Evolutionary conservation across 2,888 invertebrate genomes (phyloP).

Genomic region (Drosophila neutralis): DNA sequence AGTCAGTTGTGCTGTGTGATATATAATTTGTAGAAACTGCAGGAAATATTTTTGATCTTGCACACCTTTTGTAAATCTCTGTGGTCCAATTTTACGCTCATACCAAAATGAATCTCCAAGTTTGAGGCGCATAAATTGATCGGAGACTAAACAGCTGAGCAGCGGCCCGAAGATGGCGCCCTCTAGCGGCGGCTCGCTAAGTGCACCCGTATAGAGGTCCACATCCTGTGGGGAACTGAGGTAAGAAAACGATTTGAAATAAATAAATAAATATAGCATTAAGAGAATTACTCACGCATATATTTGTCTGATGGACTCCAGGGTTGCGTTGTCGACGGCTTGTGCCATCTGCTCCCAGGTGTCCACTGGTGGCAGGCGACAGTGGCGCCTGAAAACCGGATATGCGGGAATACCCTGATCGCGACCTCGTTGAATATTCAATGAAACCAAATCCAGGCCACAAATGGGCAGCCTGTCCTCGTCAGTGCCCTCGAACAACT

Average conservation of each 20-base stretch:
- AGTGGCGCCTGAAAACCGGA: constrained; percentile 90
- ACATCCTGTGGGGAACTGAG: constrained; percentile 91
- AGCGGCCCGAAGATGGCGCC: constrained; percentile 93
- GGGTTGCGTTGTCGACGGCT: constrained; percentile 88
- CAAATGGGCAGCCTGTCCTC: constrained; percentile 85
- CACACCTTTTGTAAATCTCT: constrained; percentile 89
- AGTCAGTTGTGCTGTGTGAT: constrained; percentile 88
- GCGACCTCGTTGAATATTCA: constrained; percentile 94
- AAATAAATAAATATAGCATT: background rate
- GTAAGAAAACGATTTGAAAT: constrained; percentile 20
- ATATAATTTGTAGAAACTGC: background rate
- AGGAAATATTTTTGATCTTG: background rate
- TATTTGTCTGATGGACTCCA: constrained; percentile 87
- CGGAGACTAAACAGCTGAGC: constrained; percentile 92
- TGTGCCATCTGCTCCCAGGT: constrained; percentile 88
- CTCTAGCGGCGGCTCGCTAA: constrained; percentile 90
- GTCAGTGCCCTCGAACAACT: constrained; percentile 80
- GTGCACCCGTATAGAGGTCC: constrained; percentile 94
- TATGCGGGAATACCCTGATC: constrained; percentile 95
- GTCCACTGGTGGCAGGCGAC: constrained; percentile 88
- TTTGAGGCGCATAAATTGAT: constrained; percentile 93
- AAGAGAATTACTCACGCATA: constrained; percentile 86
- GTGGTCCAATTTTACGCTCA: constrained; percentile 88
- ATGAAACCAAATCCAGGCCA: constrained; percentile 93
- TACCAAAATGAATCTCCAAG: constrained; percentile 95